Base-by-base conservation (phyloP, 2,888 invertebrate genomes). In the Andrena haemorrhoa region DNA sequence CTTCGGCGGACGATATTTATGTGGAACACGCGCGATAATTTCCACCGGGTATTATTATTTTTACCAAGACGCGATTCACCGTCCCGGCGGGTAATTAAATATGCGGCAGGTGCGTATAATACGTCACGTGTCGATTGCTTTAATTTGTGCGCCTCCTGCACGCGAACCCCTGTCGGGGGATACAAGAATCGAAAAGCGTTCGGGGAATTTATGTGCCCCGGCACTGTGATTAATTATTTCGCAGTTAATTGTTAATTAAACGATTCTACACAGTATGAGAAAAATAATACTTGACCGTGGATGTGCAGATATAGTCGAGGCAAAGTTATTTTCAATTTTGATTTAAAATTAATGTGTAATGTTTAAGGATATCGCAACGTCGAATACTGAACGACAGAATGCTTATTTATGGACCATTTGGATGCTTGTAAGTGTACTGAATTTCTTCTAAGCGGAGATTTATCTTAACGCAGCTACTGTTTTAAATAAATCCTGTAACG, bases 1-100 rank as follows among this genome's bases (percentile, higher is more conserved):
- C 31, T 64, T 31, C 20, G 65, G 41, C 79, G 10, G 70, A 71
- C 47, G 31, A 78, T 78, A 79, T 79, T 79, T 78, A 78, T 78
- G 70, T 64, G 29, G 49, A 51, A 70, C 78, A 53, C 6, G 78
- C 16, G 31, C 31, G 35, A 70, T 26, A 33, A 70, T 68, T 73
- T 79, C 49, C 72, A 56, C 1, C 56, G 41, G 35, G 49, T 26
- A 51, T 70, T 70, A 78, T 70, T 78, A 79, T 70, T 78, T 70
- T 60, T 70, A 60, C 4, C 7, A 65, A 56, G n/a, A 10, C 49
- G 41, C 64, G 29, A 51, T 53, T 51, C 70, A 29, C 63, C 78
- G 33, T 35, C 47, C 53, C 41, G 69, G 7, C 65, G 23, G 31
- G 41, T 35, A 78, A 78, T 79, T 79, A 78, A 79, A 77, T 79